Evolutionary conservation across 2,113 vertebrate species (phyloP), one percentile per base, ranked within the genome.

Genomic region (Xerus inauris): DNA sequence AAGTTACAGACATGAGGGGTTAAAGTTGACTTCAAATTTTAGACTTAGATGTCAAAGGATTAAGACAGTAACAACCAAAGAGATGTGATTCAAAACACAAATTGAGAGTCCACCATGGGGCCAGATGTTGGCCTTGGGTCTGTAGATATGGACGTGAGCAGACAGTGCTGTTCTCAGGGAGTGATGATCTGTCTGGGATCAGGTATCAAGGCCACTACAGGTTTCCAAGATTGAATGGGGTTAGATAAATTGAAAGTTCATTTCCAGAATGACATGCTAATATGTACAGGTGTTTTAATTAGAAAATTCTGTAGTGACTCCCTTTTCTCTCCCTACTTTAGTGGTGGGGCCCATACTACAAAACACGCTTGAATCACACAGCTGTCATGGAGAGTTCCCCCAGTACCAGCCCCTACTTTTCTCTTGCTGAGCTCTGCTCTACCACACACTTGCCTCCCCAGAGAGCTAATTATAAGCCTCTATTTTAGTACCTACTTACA

Each of bases 381-480:
- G 22, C 87, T 80, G 59, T 24, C 57, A 6, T 2, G 40, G 9
- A 7, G 12, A 62, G 59, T 49, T 80, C 54, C 65, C 80, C 51
- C 32, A 65, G 7, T 73, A 76, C 88, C 86, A 93, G 86, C 69
- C 91, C 51, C 7, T 10, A 59, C 45, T 94, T 76, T 85, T 54
- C 84, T 95, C 64, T 45, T 76, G 32, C 76, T 54, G 32, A 85
- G 40, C 88, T 62, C 62, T 65, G 59, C 45, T 92, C 67, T 54
- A 69, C 38, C 47, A 30, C 79, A 85, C 59, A 47, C 86, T 89
- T 59, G 73, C 71, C 45, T 96, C 96, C 89, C 91, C 51, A 65
- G 94, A 97, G 95, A 96, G 76, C 91, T 97, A 96, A 96, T 96
- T 97, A 94, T 65, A 91, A 94, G 71, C 62, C 87, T 94, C 89